Conservation (phyloP, 2,113 vertebrate genomes). For the Hydrochoerus hydrochaeris region DNA sequence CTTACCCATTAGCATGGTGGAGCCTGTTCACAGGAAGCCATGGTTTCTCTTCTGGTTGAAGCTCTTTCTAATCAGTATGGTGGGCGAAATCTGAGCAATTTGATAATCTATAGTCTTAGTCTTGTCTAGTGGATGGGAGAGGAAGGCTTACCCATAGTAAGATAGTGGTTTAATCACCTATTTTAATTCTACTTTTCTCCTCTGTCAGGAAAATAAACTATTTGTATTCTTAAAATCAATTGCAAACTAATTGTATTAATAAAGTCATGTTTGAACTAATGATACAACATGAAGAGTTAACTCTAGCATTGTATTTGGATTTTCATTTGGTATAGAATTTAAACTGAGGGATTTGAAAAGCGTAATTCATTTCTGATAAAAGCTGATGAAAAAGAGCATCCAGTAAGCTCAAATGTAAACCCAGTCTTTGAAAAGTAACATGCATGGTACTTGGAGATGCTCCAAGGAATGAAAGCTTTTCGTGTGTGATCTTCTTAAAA, state of each 20-base stretch:
- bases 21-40: too few relatives aligned
- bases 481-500: constrained; percentile 62
- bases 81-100: neutral
- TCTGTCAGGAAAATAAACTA: constrained; percentile 2
- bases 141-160: neutral
- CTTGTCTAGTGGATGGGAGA: neutral
- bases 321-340: constrained; percentile 51
- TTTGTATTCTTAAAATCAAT: constrained; percentile 21
- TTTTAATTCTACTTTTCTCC: constrained; percentile 13
- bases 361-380: constrained; percentile 39
- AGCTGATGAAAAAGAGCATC: constrained; percentile 70
- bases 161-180: neutral
- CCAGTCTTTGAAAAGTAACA: constrained; percentile 56
- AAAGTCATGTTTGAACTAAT: constrained; percentile 31
- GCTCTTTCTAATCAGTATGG: too few relatives aligned
- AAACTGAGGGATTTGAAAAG: constrained; percentile 47
- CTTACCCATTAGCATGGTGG: too few relatives aligned
- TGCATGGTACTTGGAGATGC: constrained; percentile 44
- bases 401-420: constrained; percentile 64
- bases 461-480: constrained; percentile 74
- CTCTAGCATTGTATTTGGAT: constrained; percentile 15
- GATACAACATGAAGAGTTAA: neutral
- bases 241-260: constrained; percentile 47
- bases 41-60: too few relatives aligned
- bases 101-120: neutral